These are phyloP conservation scores for Monomorium pharaonis DNA, from an alignment of 1,140 invertebrate species.

Conservation along the genomic window DNA sequence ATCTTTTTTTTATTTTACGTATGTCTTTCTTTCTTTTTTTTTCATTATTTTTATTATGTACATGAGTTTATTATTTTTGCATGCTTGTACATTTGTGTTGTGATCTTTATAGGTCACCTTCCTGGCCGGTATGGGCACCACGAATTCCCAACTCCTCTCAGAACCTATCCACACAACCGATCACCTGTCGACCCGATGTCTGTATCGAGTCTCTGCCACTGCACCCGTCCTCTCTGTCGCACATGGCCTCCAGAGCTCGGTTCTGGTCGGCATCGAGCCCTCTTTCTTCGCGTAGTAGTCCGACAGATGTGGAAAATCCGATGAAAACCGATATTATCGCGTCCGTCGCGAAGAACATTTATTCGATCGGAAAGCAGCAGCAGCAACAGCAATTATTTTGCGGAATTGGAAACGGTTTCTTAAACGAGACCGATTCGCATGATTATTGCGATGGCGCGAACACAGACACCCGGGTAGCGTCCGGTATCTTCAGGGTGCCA, in stretches of 20 bases:
- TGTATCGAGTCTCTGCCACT: slow-evolving; percentile 54
- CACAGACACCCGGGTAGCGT: neutral
- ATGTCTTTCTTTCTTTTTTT: slow-evolving; percentile 34
- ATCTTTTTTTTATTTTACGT: slow-evolving; percentile 46
- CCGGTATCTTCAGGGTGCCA: slow-evolving; percentile 65
- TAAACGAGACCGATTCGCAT: slow-evolving; percentile 26
- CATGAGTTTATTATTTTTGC: slow-evolving; percentile 79
- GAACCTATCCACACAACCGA: slow-evolving; percentile 71
- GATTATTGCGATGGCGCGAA: slow-evolving; percentile 25
- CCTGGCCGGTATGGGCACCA: slow-evolving; percentile 86
- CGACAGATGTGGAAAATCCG: slow-evolving; percentile 23
- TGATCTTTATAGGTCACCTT: slow-evolving; percentile 86
- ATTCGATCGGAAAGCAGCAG: neutral
- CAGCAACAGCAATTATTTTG: neutral
- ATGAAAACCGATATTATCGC: slow-evolving; percentile 31
- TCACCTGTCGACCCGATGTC: slow-evolving; percentile 60
- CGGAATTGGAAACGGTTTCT: slow-evolving; percentile 45
- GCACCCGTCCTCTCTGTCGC: slow-evolving; percentile 70
- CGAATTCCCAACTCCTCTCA: slow-evolving; percentile 82
- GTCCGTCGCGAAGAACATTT: slow-evolving; percentile 18
- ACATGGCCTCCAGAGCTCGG: slow-evolving; percentile 72
- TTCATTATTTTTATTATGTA: slow-evolving; percentile 62
- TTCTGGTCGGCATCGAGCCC: slow-evolving; percentile 77
- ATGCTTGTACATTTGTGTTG: slow-evolving; percentile 83
- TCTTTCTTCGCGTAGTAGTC: slow-evolving; percentile 59